Base-by-base conservation (phyloP, 2,113 vertebrate genomes). In the Chaetorhynchus papuensis region DNA sequence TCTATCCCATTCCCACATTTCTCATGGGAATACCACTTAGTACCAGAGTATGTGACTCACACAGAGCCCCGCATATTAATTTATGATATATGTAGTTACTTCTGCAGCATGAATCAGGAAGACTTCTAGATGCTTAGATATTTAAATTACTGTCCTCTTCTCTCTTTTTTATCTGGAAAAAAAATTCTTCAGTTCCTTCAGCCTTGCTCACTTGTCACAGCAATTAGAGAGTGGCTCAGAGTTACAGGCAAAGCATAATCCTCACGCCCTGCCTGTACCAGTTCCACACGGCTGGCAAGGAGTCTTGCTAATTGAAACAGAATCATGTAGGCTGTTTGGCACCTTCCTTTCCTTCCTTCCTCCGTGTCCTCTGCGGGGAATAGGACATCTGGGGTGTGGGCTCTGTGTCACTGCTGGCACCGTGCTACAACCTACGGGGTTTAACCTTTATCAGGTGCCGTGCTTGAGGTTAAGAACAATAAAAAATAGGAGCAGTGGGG, bases 341-440 rank as follows among this genome's bases (percentile, higher is more conserved):
- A 93, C 71, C 56, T 92, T 92, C 42, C 49, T 79, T 90, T 69
- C 74, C 61, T 92, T 90, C 63, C 89, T 96, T 90, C 80, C 83
- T 90, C 45, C 3, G 1, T 57, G n/a, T 94, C 68, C 69, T 96
- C 57, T 78, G 69, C 79, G 77, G 47, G 44, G 19, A 78, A 85
- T 83, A 82, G 39, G 65, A 53, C 56, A 83, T 93, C 20, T 88
- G 59, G 79, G 78, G 57, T 45, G 82, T 94, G 85, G 81, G 61
- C 84, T 89, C 75, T 9, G 8, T 91, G 89, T 83, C 59, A 44
- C 37, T 94, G 65, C 61, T 75, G 75, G 75, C 78, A 93, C 33
- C 12, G 4, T 59, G 60, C 50, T 89, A 13, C 54, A 82, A 53
- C 49, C 53, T 66, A 41, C 74, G 65, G 82, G 66, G 33, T 78